Evolutionary conservation across 1,140 invertebrate genomes (phyloP).

Genomic region (Uloborus diversus): DNA sequence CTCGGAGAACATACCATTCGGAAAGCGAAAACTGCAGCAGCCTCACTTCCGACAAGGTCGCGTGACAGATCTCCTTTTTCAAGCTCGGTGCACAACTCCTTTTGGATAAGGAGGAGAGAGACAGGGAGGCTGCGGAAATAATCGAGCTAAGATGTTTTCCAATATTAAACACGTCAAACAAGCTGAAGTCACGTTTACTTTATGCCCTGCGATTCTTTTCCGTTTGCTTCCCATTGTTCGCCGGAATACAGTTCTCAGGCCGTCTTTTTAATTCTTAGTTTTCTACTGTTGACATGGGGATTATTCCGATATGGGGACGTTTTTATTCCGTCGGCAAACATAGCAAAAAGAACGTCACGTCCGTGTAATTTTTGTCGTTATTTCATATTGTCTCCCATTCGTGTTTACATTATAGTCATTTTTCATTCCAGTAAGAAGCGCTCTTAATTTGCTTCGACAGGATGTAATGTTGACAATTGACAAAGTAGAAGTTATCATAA

Average conservation of each 20-base stretch:
- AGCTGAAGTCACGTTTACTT: not conserved
- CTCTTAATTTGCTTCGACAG: too few relatives aligned
- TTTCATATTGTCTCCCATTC: too few relatives aligned
- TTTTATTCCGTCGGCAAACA: too few relatives aligned
- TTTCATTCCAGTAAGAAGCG: too few relatives aligned
- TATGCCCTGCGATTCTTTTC: not conserved
- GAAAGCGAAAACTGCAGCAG: not conserved
- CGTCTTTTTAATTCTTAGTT: not conserved
- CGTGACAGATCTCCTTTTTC: not conserved
- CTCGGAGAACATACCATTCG: not conserved
- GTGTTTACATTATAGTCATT: too few relatives aligned
- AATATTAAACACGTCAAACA: not conserved
- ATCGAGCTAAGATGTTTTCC: not conserved
- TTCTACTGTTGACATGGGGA: not conserved
- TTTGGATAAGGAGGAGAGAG: not conserved
- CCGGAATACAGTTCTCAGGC: not conserved
- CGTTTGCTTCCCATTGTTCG: not conserved
- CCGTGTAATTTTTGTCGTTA: too few relatives aligned
- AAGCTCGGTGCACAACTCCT: not conserved
- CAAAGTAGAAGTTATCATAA: too few relatives aligned
- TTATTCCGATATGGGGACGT: too few relatives aligned
- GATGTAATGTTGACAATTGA: too few relatives aligned
- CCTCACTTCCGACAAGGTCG: not conserved
- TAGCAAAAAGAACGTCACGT: too few relatives aligned
- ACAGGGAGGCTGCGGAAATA: too few relatives aligned